Conservation (phyloP, 2,888 invertebrate genomes). For the Bedellia somnulentella region DNA sequence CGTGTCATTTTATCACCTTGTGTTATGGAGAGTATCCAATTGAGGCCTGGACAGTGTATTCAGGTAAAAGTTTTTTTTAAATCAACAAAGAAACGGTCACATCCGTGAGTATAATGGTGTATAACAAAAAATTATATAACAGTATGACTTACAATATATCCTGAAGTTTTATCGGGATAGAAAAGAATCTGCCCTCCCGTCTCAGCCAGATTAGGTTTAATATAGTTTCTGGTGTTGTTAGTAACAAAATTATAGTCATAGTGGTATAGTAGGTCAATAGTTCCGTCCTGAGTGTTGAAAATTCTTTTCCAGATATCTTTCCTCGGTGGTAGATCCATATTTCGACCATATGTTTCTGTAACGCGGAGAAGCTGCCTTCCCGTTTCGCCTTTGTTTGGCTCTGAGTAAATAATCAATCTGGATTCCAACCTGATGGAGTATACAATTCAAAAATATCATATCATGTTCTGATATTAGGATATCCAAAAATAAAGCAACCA, state of each 20-base stretch:
- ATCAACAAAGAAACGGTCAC: too few species aligned
- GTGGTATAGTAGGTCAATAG: constrained; percentile 66
- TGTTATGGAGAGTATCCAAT: too few species aligned
- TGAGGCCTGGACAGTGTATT: too few species aligned
- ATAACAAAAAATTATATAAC: background rate
- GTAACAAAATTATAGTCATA: constrained; percentile 65
- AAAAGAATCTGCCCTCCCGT: constrained; percentile 68
- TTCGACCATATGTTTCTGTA: constrained; percentile 64
- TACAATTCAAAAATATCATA: too few species aligned
- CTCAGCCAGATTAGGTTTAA: constrained; percentile 71
- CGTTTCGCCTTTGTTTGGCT: constrained; percentile 28
- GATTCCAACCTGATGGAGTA: constrained; percentile 34
- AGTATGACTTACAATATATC: constrained; percentile 61
- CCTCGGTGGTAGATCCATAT: constrained; percentile 52
- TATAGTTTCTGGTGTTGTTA: constrained; percentile 65
- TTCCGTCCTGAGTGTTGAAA: constrained; percentile 63
- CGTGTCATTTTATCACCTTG: too few species aligned
- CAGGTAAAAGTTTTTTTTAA: too few species aligned
- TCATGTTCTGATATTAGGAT: too few species aligned
- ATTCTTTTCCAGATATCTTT: constrained; percentile 67
- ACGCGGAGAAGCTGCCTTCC: constrained; percentile 43
- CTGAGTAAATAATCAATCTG: constrained; percentile 28
- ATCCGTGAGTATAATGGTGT: too few species aligned
- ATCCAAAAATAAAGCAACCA: too few species aligned
- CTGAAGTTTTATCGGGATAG: constrained; percentile 64